phyloP scores from a whole-genome alignment of 2,797 vertebrate species.

The Capromys pilorides region DNA sequence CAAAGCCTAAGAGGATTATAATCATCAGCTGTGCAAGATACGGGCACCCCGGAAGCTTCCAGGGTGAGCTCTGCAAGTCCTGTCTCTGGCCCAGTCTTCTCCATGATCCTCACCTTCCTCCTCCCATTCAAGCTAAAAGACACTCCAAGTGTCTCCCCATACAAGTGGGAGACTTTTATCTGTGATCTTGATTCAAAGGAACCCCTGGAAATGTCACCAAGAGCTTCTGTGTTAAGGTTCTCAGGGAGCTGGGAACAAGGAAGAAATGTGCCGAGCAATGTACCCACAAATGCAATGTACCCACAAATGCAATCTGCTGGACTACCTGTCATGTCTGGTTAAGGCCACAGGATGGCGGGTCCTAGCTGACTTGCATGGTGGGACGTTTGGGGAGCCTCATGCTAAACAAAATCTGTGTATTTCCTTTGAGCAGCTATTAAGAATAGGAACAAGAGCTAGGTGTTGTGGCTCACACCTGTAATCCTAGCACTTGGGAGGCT shows the following conservation, averaged over 20 bases:
- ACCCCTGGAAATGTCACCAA: background rate
- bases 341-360: background rate
- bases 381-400: background rate
- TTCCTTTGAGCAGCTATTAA: background rate
- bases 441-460: background rate
- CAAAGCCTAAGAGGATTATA: background rate
- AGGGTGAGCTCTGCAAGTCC: background rate
- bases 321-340: background rate
- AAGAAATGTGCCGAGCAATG: background rate
- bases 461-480: no score
- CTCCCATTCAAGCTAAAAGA: background rate
- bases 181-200: background rate
- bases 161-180: background rate
- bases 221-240: background rate
- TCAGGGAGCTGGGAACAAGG: background rate
- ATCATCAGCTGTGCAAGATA: background rate
- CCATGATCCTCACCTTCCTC: background rate
- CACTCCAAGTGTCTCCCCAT: no score
- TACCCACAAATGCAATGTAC: background rate
- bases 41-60: background rate
- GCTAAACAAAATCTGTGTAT: background rate
- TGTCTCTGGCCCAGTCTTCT: background rate
- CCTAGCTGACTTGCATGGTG: background rate
- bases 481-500: no score
- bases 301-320: background rate